A percentile compares a stretch with the other conserved stretches of the same genome.
Evolutionary conservation across 64 coral and sea anemone species (phyloP).

Genomic region (Montipora capricornis): DNA sequence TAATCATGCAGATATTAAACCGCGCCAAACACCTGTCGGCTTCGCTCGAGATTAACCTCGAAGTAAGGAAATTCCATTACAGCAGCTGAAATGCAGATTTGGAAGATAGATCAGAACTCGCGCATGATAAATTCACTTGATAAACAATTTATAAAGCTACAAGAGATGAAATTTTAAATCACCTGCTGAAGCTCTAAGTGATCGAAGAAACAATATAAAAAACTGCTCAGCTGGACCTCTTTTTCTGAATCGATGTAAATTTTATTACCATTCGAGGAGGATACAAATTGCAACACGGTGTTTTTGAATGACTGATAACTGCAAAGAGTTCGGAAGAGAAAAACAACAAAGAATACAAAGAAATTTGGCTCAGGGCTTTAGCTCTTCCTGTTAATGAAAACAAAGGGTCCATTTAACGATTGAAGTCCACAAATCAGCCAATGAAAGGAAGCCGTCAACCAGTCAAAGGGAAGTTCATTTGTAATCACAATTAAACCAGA

Average conservation of each 20-base stretch:
- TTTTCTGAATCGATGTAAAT: not conserved
- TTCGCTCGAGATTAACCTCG: not conserved
- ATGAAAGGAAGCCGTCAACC: slow-evolving; percentile 37
- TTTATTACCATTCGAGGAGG: too few species aligned
- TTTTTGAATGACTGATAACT: too few species aligned
- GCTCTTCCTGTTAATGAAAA: slow-evolving; percentile 35
- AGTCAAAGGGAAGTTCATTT: slow-evolving; percentile 19
- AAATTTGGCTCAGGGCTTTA: not conserved
- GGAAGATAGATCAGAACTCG: not conserved
- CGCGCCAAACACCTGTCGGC: slow-evolving; percentile 26
- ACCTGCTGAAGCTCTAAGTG: not conserved
- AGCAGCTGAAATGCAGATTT: slow-evolving; percentile 16
- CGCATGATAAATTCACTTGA: not conserved
- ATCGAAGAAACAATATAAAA: slow-evolving; percentile 7
- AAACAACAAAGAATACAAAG: not conserved
- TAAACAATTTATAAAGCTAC: not conserved
- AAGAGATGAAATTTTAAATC: not conserved
- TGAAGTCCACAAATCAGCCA: slow-evolving; percentile 59
- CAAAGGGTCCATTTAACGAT: slow-evolving; percentile 80
- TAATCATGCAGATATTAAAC: slow-evolving; percentile 33
- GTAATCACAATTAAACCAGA: slow-evolving; percentile 53
- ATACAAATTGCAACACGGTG: too few species aligned
- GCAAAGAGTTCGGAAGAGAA: too few species aligned
- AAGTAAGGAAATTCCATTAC: slow-evolving; percentile 3
- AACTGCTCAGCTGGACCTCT: slow-evolving; percentile 1